phyloP scores from a whole-genome alignment of 1,140 invertebrate genomes.

The Anoplophora glabripennis region DNA sequence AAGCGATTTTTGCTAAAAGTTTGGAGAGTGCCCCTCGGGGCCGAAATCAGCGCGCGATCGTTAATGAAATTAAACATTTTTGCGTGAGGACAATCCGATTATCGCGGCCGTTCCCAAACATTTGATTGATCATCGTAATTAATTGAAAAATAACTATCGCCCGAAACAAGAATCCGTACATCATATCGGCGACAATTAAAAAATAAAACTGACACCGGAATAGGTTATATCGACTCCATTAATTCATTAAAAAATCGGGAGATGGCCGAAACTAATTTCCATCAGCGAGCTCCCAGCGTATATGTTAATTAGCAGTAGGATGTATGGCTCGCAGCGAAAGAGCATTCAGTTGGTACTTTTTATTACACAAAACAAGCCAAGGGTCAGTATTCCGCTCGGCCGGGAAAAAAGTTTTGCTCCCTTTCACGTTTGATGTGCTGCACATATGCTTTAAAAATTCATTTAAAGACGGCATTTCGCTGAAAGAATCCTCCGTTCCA shows the following conservation, averaged over 20 bases:
- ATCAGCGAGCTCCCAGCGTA: slow-evolving; percentile 26
- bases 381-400: slow-evolving; percentile 39
- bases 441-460: slow-evolving; percentile 15
- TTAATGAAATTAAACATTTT: too few species aligned
- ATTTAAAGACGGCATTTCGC: slow-evolving; percentile 19
- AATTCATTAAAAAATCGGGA: slow-evolving; percentile 14
- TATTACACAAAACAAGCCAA: slow-evolving; percentile 42
- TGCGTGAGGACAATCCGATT: too few species aligned
- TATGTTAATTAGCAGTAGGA: slow-evolving; percentile 43
- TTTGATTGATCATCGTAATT: slow-evolving; percentile 1
- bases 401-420: slow-evolving; percentile 38
- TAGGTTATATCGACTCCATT: slow-evolving; percentile 3
- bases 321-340: slow-evolving; percentile 40
- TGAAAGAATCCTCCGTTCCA: background rate
- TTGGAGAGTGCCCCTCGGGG: too few species aligned
- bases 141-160: slow-evolving; percentile 4
- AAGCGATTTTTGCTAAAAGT: too few species aligned
- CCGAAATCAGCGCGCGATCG: too few species aligned
- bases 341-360: slow-evolving; percentile 40
- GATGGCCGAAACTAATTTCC: slow-evolving; percentile 41
- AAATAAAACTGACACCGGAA: slow-evolving; percentile 2
- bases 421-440: slow-evolving; percentile 35
- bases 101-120: background rate
- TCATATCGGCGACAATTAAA: slow-evolving; percentile 3
- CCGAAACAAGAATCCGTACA: slow-evolving; percentile 1